Base-by-base conservation (phyloP, 2,888 invertebrate genomes). In the Sphinx pinastri region DNA sequence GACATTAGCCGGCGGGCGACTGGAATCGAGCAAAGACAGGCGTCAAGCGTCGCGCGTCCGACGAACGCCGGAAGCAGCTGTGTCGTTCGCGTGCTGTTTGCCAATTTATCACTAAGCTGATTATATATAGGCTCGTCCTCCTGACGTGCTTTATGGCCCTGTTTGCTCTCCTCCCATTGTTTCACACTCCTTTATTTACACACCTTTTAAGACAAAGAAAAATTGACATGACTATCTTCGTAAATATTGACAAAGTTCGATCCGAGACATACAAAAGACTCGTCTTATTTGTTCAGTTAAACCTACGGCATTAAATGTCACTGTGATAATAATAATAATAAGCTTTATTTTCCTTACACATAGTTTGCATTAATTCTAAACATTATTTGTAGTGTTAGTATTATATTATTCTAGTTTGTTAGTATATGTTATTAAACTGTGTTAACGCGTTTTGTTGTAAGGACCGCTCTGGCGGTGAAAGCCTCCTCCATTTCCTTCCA, bases 31-130 rank as follows among this genome's bases (percentile, higher is more conserved):
- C 59, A 55, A 59, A 73, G 77, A 75, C 76, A 79, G 76, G 76
- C 74, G 71, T 74, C 73, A 75, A 49, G 55, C 68, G 68, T 75
- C 73, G 74, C 52, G 63, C 68, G 67, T 47, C 66, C 68, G 49
- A 68, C 68, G 76, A 76, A 76, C 77, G 75, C 81, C 88, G 91
- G 93, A 92, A 91, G 84, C 92, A 93, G 92, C 92, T 93, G 93
- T 84, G 92, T 88, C 88, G 89, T 83, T 93, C 86, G 93, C 93
- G 93, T 94, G 93, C 85, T 93, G 88, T 93, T 93, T 93, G 90
- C 92, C 93, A 93, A 94, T 94, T 93, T 93, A 93, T 93, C 92
- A 93, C 93, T 91, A 93, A 93, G 93, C 92, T 92, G 92, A 94
- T 93, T 93, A 93, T 92, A 91, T 93, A 91, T 89, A 92, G 92